Evolutionary conservation across 2,797 vertebrate genomes (phyloP).

Genomic region (Oceanodroma leucorhoa): DNA sequence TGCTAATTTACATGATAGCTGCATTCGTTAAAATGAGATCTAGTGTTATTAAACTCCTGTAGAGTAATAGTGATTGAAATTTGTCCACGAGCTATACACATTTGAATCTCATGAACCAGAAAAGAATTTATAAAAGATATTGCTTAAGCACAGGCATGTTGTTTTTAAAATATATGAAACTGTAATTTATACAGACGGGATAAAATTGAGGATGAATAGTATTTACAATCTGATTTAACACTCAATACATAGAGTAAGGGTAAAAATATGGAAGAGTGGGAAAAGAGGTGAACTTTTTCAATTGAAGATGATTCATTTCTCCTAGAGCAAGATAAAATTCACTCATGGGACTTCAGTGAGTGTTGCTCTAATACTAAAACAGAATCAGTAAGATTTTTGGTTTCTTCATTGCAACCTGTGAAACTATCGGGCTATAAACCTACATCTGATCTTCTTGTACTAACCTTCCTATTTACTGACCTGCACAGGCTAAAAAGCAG

Average conservation of each 20-base stretch:
- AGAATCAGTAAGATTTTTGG: neutral
- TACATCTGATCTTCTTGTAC: neutral
- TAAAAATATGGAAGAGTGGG: neutral
- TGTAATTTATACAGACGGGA: neutral
- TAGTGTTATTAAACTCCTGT: slow-evolving; percentile 19
- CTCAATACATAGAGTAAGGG: neutral
- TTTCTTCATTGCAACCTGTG: neutral
- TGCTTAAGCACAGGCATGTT: neutral
- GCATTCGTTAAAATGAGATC: neutral
- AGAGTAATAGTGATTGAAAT: slow-evolving; percentile 44
- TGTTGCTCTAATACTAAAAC: neutral
- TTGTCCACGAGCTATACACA: neutral
- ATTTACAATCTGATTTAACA: neutral
- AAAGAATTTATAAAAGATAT: neutral
- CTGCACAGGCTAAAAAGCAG: neutral
- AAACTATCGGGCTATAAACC: neutral
- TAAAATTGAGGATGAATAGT: neutral
- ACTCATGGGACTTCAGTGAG: neutral
- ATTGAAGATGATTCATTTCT: neutral
- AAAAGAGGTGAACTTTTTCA: neutral
- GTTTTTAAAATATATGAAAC: slow-evolving; percentile 12
- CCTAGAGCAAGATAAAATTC: neutral
- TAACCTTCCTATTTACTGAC: neutral
- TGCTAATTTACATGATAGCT: slow-evolving; percentile 10
- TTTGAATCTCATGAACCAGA: neutral